phyloP scores from a whole-genome alignment of 35 echinoderm and acorn worm species.

The Acanthaster planci region DNA sequence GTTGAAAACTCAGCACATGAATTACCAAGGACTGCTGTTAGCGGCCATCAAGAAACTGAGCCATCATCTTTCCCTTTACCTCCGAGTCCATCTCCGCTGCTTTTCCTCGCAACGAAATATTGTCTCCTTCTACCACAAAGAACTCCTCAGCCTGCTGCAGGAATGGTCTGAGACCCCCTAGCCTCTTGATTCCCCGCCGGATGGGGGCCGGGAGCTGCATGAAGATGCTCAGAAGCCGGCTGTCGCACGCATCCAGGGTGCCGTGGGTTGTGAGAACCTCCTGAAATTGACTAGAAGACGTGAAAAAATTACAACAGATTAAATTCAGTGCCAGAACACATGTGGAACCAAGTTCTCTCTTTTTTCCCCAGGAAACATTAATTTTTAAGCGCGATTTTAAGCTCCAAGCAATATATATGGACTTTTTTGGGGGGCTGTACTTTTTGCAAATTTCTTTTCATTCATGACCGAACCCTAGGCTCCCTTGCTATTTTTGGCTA shows the following conservation, averaged over 20 bases:
- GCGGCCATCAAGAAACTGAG: not conserved
- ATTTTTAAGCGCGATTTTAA: not conserved
- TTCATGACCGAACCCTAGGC: too few relatives aligned
- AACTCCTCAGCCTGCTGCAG: slow-evolving; percentile 13
- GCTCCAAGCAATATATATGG: slow-evolving; percentile 23
- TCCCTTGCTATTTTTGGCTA: too few relatives aligned
- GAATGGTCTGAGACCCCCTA: slow-evolving; percentile 51
- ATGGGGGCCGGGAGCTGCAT: slow-evolving; percentile 47
- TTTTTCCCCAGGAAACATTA: not conserved
- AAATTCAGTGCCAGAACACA: not conserved
- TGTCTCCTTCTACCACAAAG: slow-evolving; percentile 38
- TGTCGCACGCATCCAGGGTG: slow-evolving; percentile 47
- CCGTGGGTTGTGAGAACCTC: slow-evolving; percentile 23
- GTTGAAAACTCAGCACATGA: too few relatives aligned
- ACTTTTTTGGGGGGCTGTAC: too few relatives aligned
- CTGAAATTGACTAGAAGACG: slow-evolving; percentile 39
- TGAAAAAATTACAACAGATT: too few relatives aligned
- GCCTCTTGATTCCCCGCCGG: slow-evolving; percentile 58
- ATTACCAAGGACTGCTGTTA: too few relatives aligned
- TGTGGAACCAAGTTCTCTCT: too few relatives aligned
- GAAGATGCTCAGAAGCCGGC: slow-evolving; percentile 43
- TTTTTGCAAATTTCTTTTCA: too few relatives aligned
- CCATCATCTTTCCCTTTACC: not conserved
- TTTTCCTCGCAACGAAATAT: slow-evolving; percentile 26
- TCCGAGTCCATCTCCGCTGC: not conserved